A percentile compares a stretch with the other conserved stretches of the same genome.
Conservation (phyloP, 2,888 invertebrate species). For the Chymomyza procnemis region DNA sequence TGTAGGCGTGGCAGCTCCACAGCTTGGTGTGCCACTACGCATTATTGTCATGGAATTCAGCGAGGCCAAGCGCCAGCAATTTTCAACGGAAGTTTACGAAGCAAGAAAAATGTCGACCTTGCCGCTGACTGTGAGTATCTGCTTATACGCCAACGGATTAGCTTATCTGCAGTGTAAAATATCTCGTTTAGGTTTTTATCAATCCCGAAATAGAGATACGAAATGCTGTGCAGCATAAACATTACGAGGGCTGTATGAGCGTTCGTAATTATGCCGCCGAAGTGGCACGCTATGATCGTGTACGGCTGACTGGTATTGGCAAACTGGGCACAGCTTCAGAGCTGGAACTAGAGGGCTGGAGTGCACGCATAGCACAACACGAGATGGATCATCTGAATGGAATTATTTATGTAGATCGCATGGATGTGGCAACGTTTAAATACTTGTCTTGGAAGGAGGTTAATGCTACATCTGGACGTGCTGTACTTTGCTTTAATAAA, state of each 20-base stretch:
- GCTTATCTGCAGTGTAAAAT: slow-evolving; percentile 48
- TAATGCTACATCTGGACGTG: slow-evolving; percentile 82
- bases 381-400: slow-evolving; percentile 89
- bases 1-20: slow-evolving; percentile 87
- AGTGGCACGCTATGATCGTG: slow-evolving; percentile 83
- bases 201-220: slow-evolving; percentile 85
- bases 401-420: slow-evolving; percentile 84
- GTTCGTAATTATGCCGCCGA: slow-evolving; percentile 84
- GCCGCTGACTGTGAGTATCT: slow-evolving; percentile 80
- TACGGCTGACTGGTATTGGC: slow-evolving; percentile 82
- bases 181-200: slow-evolving; percentile 81
- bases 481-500: slow-evolving; percentile 81
- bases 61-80: slow-evolving; percentile 77
- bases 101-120: slow-evolving; percentile 80
- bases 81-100: slow-evolving; percentile 72
- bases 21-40: slow-evolving; percentile 84
- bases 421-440: slow-evolving; percentile 83
- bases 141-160: neutral
- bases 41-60: slow-evolving; percentile 82
- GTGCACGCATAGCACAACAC: slow-evolving; percentile 87
- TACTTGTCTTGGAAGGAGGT: slow-evolving; percentile 82
- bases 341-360: slow-evolving; percentile 82
- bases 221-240: slow-evolving; percentile 81
- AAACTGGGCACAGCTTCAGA: slow-evolving; percentile 79
- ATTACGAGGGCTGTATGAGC: slow-evolving; percentile 85